Conservation (phyloP, 2,888 invertebrate genomes). For the Pardosa pseudoannulata region DNA sequence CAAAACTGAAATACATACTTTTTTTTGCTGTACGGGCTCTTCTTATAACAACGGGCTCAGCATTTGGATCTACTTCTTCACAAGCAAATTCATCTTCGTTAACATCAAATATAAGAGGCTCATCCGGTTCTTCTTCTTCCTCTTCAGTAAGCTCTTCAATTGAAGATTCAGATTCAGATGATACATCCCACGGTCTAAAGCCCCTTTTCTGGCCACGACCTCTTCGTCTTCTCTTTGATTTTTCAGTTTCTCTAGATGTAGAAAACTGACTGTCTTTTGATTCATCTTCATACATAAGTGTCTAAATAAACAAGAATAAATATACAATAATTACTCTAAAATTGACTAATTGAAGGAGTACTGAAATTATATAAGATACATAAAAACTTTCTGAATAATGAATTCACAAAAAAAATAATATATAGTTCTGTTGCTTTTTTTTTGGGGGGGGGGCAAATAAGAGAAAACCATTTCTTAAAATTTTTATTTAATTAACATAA, state of each 20-base stretch:
- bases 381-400: too few species aligned
- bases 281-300: slow-evolving; percentile 64
- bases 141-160: slow-evolving; percentile 72
- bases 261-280: slow-evolving; percentile 65
- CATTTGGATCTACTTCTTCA: slow-evolving; percentile 83
- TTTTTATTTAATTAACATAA: too few species aligned
- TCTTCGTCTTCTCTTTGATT: slow-evolving; percentile 53
- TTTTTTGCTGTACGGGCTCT: slow-evolving; percentile 91
- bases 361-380: too few species aligned
- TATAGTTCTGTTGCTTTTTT: too few species aligned
- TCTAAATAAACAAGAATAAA: too few species aligned
- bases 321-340: too few species aligned
- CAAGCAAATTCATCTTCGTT: slow-evolving; percentile 93
- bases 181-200: slow-evolving; percentile 70
- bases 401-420: too few species aligned
- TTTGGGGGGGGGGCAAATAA: too few species aligned
- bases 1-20: slow-evolving; percentile 79
- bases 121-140: slow-evolving; percentile 79
- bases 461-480: too few species aligned
- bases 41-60: slow-evolving; percentile 83
- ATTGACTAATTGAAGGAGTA: too few species aligned
- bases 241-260: slow-evolving; percentile 67
- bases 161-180: slow-evolving; percentile 54
- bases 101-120: slow-evolving; percentile 80
- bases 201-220: slow-evolving; percentile 72